Base-by-base conservation (phyloP, 2,888 invertebrate species). In the Exocentrus adspersus region DNA sequence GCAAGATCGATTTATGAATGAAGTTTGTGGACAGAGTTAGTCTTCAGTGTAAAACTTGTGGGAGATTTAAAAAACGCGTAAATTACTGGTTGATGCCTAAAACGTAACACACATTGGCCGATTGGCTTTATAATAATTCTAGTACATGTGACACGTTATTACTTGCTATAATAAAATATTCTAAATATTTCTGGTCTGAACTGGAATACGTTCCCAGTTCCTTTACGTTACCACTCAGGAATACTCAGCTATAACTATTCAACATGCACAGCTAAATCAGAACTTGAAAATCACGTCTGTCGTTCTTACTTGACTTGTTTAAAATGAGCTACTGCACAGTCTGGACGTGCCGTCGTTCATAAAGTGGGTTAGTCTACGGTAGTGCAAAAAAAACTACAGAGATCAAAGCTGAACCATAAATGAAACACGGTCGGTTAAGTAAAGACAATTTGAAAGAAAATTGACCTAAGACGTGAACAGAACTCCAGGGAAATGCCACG, bases 361-460 rank as follows among this genome's bases (percentile, higher is more conserved):
- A 24, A 46, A 24, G 21, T 12, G 14, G 9, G 28, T 30, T 28
- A 48, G 20, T 28, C 17, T 28, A 48, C 28, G 24, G 48, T 14
- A 28, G 48, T 30, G 48, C n/a, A 37, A 37, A 48, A n/a, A n/a
- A 48, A 48, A 48, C 48, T 48, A 48, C 14, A 20, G 16, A 30
- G 28, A 48, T 48, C 28, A 48, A 48, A 48, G 48, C 16, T 14
- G 28, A 48, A 16, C 28, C 28, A 30, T 48, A 14, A 48, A 24
- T 48, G 12, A 48, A 28, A 48, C 24, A 28, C 48, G 48, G 24
- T 24, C 48, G 48, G 10, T 48, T 28, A 48, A 48, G 16, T 24
- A 48, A 46, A 48, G 48, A 48, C 48, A 48, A 48, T 48, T 48
- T 48, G 48, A 28, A 48, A 48, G 48, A 48, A 48, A 48, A 48